Evolutionary conservation across 92 coral and sea anemone species (phyloP).

Genomic region (Zoanthus sociatus): DNA sequence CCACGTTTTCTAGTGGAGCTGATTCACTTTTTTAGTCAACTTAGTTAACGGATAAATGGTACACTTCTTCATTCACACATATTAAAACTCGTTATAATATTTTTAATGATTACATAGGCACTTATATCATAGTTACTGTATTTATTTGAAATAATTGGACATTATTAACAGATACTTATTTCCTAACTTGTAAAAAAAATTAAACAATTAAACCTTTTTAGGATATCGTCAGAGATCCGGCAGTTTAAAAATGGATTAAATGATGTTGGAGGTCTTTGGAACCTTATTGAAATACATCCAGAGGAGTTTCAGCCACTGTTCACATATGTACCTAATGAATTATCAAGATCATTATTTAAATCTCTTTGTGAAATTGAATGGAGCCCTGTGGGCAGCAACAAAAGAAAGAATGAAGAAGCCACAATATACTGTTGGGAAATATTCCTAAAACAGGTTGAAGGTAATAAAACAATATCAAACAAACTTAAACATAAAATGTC

Average conservation of each 20-base stretch:
- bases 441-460: background rate
- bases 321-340: conserved; percentile 19
- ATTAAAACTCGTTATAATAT: too few relatives aligned
- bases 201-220: conserved; percentile 14
- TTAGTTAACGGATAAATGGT: too few relatives aligned
- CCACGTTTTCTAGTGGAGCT: too few relatives aligned
- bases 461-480: background rate
- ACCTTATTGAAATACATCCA: conserved; percentile 33
- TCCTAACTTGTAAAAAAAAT: too few relatives aligned
- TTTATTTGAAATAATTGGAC: too few relatives aligned
- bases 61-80: too few relatives aligned
- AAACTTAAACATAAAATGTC: background rate
- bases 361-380: conserved; percentile 39
- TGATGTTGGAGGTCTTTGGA: conserved; percentile 52
- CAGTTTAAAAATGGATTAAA: conserved; percentile 48
- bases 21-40: too few relatives aligned
- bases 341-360: conserved; percentile 40
- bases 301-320: conserved; percentile 49
- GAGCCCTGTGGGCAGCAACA: conserved; percentile 56
- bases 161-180: too few relatives aligned
- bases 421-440: conserved; percentile 56
- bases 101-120: too few relatives aligned
- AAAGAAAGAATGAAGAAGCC: conserved; percentile 40
- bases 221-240: conserved; percentile 44
- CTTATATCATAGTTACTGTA: too few relatives aligned